phyloP scores from a whole-genome alignment of 2,888 invertebrate genomes.

The Agrilus biguttatus region DNA sequence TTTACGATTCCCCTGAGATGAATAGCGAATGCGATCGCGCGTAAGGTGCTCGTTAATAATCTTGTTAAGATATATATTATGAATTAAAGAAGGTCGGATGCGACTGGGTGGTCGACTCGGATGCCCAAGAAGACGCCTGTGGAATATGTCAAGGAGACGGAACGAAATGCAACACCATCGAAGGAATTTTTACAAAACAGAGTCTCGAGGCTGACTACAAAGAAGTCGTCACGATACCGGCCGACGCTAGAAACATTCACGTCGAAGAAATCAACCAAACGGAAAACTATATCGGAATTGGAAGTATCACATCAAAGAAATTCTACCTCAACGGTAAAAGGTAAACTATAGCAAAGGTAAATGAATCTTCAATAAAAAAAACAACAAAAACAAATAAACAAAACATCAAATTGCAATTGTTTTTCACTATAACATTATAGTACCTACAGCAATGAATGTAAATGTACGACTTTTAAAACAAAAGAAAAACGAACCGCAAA shows the following conservation, averaged over 20 bases:
- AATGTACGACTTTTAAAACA: too few species aligned
- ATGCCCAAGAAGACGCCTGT: slow-evolving; percentile 66
- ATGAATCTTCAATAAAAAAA: neutral
- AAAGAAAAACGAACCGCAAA: slow-evolving; percentile 8
- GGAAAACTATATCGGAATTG: slow-evolving; percentile 68
- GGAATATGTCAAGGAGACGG: slow-evolving; percentile 79
- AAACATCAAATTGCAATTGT: neutral
- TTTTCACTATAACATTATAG: neutral
- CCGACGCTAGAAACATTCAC: slow-evolving; percentile 63
- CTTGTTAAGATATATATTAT: slow-evolving; percentile 2
- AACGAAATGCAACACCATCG: slow-evolving; percentile 59
- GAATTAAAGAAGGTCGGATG: slow-evolving; percentile 71
- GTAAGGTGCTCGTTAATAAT: neutral
- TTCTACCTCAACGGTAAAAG: slow-evolving; percentile 69
- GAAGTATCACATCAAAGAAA: slow-evolving; percentile 49
- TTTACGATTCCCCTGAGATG: too few species aligned
- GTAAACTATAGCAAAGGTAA: slow-evolving; percentile 29
- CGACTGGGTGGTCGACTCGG: slow-evolving; percentile 76
- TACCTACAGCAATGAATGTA: neutral
- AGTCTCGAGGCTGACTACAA: slow-evolving; percentile 35
- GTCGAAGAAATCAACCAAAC: slow-evolving; percentile 63
- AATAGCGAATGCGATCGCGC: neutral
- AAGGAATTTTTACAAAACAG: slow-evolving; percentile 38
- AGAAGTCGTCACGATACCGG: slow-evolving; percentile 58
- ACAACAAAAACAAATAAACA: neutral